phyloP scores from a whole-genome alignment of 1,140 invertebrate species.

The Drosophila micromelanica region DNA sequence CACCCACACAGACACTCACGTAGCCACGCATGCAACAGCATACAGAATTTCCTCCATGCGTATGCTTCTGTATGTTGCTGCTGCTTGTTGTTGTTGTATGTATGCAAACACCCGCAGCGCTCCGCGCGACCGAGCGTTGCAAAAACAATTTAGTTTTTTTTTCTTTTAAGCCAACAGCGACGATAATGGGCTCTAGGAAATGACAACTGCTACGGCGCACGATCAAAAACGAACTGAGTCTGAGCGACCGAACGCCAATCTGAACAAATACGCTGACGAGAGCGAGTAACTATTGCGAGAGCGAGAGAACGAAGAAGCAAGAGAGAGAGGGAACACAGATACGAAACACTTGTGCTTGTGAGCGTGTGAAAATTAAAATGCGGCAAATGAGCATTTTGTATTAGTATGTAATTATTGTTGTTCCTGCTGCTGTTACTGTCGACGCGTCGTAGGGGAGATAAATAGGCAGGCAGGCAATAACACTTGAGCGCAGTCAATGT shows the following conservation, averaged over 20 bases:
- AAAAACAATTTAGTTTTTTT: constrained; percentile 56
- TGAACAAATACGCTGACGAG: constrained; percentile 8
- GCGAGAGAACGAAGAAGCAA: constrained; percentile 6
- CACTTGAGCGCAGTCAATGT: constrained; percentile 19
- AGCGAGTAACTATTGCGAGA: constrained; percentile 25
- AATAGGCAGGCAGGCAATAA: constrained; percentile 14
- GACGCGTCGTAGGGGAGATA: constrained; percentile 40
- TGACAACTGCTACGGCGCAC: constrained; percentile 61
- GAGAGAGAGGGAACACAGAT: constrained; percentile 15
- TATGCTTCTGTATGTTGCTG: constrained; percentile 22
- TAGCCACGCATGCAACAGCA: constrained; percentile 46
- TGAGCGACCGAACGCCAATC: constrained; percentile 21
- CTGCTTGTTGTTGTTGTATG: constrained; percentile 16
- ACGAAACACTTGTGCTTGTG: constrained; percentile 68
- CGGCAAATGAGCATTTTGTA: constrained; percentile 79
- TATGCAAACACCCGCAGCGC: constrained; percentile 52
- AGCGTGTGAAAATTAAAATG: constrained; percentile 80
- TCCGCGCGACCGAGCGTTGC: constrained; percentile 52
- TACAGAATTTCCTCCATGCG: constrained; percentile 47
- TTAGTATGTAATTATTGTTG: constrained; percentile 75
- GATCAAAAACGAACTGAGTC: constrained; percentile 59
- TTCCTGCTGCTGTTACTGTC: constrained; percentile 31
- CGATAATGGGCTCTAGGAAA: constrained; percentile 39
- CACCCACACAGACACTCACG: constrained; percentile 42
- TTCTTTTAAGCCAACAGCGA: constrained; percentile 36